Evolutionary conservation across 2,797 vertebrate species (phyloP).

Genomic region (Naso thynnoides): DNA sequence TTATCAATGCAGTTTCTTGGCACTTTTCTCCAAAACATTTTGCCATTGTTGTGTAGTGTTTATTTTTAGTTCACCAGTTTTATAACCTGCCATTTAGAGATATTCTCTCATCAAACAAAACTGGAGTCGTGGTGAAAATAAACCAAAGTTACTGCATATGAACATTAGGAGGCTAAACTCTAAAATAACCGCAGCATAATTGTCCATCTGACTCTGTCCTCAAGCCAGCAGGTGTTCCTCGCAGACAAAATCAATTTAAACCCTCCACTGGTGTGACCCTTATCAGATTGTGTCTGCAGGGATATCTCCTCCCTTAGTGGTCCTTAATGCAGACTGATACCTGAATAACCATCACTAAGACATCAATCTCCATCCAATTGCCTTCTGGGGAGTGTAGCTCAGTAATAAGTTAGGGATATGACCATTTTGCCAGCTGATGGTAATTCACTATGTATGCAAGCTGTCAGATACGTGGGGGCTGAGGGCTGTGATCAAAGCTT

Average conservation of each 20-base stretch:
- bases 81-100: neutral
- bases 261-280: conserved; percentile 45
- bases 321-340: conserved; percentile 57
- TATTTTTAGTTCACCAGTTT: neutral
- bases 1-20: neutral
- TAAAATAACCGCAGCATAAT: conserved; percentile 21
- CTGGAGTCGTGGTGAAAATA: neutral
- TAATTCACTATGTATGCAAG: conserved; percentile 65
- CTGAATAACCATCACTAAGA: conserved; percentile 62
- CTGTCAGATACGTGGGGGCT: conserved; percentile 48
- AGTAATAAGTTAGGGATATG: conserved; percentile 64
- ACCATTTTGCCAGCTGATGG: conserved; percentile 52
- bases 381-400: conserved; percentile 46
- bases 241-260: conserved; percentile 42
- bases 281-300: conserved; percentile 30
- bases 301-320: conserved; percentile 46
- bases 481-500: conserved; percentile 57
- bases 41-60: neutral
- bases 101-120: conserved; percentile 6
- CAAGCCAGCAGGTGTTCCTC: conserved; percentile 40
- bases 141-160: conserved; percentile 1
- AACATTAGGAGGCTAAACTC: conserved; percentile 7
- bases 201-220: conserved; percentile 19
- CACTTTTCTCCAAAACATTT: neutral
- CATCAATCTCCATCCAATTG: conserved; percentile 69